Evolutionary conservation across 2,113 vertebrate genomes (phyloP).

Genomic region (Brachirus orientalis): DNA sequence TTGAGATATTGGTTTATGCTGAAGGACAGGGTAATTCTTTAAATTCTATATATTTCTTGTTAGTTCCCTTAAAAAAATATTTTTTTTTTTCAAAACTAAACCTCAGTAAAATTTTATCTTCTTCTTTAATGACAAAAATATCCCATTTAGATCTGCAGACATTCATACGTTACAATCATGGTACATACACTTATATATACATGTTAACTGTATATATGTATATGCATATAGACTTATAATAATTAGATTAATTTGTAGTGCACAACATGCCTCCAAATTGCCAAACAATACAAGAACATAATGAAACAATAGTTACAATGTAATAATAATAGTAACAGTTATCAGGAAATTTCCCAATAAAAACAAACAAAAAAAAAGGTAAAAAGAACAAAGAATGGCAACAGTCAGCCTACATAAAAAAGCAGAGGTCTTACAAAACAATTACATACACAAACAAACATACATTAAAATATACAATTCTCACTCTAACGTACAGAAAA

Average conservation of each 20-base stretch:
- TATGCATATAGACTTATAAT: slow-evolving; percentile 71
- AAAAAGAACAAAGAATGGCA: slow-evolving; percentile 61
- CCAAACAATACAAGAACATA: slow-evolving; percentile 81
- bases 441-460: slow-evolving; percentile 59
- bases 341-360: slow-evolving; percentile 51
- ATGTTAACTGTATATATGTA: slow-evolving; percentile 73
- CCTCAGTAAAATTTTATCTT: slow-evolving; percentile 69
- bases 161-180: slow-evolving; percentile 85
- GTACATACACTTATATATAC: slow-evolving; percentile 77
- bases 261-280: slow-evolving; percentile 83
- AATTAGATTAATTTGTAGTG: slow-evolving; percentile 74
- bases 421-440: slow-evolving; percentile 74
- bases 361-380: slow-evolving; percentile 28
- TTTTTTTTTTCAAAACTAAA: slow-evolving; percentile 78
- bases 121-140: slow-evolving; percentile 85
- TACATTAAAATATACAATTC: slow-evolving; percentile 71
- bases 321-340: slow-evolving; percentile 77
- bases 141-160: slow-evolving; percentile 79
- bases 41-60: slow-evolving; percentile 62
- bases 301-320: slow-evolving; percentile 73
- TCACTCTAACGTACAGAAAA: slow-evolving; percentile 70
- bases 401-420: slow-evolving; percentile 67
- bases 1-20: slow-evolving; percentile 80
- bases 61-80: slow-evolving; percentile 84
- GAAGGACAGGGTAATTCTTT: slow-evolving; percentile 69